A percentile compares a stretch with the other conserved stretches of the same genome.
Conservation (phyloP, 2,113 vertebrate genomes). For the Microtus ochrogaster region DNA sequence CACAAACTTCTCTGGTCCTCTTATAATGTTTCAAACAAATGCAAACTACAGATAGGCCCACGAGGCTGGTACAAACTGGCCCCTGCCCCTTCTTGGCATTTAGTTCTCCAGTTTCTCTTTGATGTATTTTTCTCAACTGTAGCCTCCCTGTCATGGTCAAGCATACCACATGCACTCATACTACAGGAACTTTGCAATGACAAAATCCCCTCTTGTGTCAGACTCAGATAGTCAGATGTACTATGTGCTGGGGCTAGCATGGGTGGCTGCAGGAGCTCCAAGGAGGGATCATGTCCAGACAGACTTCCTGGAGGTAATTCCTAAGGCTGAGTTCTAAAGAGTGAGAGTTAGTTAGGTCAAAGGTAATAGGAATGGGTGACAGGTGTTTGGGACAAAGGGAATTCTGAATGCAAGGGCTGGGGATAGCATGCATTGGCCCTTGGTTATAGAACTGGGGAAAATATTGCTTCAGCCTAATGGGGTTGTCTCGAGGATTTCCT, state of each 20-base stretch:
- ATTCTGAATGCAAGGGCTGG: background rate
- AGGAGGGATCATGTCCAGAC: background rate
- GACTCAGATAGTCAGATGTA: background rate
- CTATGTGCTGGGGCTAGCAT: background rate
- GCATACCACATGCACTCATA: no score
- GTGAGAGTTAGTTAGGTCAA: background rate
- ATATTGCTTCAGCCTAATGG: background rate
- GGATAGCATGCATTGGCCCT: rapidly evolving
- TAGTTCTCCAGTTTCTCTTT: background rate
- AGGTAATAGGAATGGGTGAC: background rate
- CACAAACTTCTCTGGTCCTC: background rate
- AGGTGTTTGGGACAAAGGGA: background rate
- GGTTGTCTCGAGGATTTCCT: background rate
- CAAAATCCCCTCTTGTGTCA: background rate
- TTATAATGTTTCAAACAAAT: background rate
- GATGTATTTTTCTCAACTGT: background rate
- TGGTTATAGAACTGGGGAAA: background rate
- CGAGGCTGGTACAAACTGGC: rapidly evolving
- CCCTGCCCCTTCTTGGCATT: background rate
- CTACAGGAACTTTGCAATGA: background rate
- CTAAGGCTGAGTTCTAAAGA: slow-evolving; percentile 17
- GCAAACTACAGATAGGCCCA: background rate
- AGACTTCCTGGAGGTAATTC: background rate
- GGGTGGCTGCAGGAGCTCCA: background rate
- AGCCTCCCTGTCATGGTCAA: background rate